Base-by-base conservation (phyloP, 1,140 invertebrate genomes). In the Euwallacea similis region DNA sequence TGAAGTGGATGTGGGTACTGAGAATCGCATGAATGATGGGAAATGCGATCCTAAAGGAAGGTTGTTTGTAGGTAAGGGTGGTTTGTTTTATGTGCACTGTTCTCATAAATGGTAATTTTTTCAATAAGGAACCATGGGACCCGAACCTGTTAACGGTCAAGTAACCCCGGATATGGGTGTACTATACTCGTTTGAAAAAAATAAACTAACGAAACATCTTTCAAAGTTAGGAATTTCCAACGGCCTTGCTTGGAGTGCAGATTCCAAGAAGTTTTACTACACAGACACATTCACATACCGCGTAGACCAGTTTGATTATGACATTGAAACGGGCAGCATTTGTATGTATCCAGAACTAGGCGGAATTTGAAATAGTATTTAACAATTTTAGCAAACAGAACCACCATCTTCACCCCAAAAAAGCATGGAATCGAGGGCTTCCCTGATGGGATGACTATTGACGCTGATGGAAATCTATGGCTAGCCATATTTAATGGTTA, bases 11-110 rank as follows among this genome's bases (percentile, higher is more conserved):
- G 53, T n/a, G 21, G 72, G 71, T 6, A 73, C 69, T 50, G 65
- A 74, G 50, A 93, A 89, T 75, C 84, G 92, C 74, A 88, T 93
- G 71, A 96, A 96, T 77, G 94, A 96, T 81, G 94, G 88, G 11
- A 97, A 96, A 83, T 90, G 89, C 73, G 94, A 97, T 81, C 85
- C 88, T 0, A 80, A 77, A 4, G 94, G 94, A 42, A 83, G 93
- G 58, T 82, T 96, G 7, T 94, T 90, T 87, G 71, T 73, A 33
- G 78, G 78, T 76, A 75, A 71, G 61, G 21, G 16, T 33, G 16
- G 21, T 33, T 58, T 15, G 1, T 33, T 33, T 33, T 33, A 33
- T 33, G 21, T 33, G 21, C 21, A 33, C 4, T 33, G 21, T 33
- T 33, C 4, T 33, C 21, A 33, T 33, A 33, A 33, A 33, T 64